Evolutionary conservation across 2,797 vertebrate species (phyloP), one percentile per base, ranked within the genome.

Genomic region (Fistularia commersonii): DNA sequence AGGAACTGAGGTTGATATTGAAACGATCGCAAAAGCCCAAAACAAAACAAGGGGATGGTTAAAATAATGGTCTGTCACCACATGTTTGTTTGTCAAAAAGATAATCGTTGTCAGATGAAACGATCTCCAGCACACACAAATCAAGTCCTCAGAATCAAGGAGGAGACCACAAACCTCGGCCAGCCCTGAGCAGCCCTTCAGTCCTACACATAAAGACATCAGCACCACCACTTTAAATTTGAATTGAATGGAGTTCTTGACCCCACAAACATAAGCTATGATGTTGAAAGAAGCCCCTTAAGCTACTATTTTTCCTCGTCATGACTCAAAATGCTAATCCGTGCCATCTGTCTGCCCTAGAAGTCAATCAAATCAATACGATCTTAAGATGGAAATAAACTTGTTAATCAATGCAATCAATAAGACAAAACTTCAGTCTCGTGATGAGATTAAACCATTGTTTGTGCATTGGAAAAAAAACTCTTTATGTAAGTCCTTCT

Each of bases 61-160:
- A 74, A 80, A 81, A 71, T 82, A 74, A 75, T 77, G 71, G 72
- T 77, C 75, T 75, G 77, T 79, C 74, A 58, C 61, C 54, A 51
- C 48, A 35, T 74, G 74, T 84, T 84, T 81, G 76, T 79, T 79
- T 80, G 69, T 78, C 8, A 36, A 64, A 72, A 69, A 61, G 70
- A 76, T 81, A 81, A 83, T 83, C 45, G 50, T 65, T 79, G 72
- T 79, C 79, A 81, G 73, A 77, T 83, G 80, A 87, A 78, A 48
- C 58, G 54, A 47, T 34, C 73, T 54, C 35, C 64, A 36, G 55
- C 62, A 70, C 61, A 34, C 72, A 70, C 54, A 66, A 57, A 60
- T 65, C 69, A 64, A 49, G 45, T 55, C 44, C 50, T 59, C 44
- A 57, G 48, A 72, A 64, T 65, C 42, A 46, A 15, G 37, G 60